phyloP scores from a whole-genome alignment of 2,888 invertebrate genomes.

The Leuctra nigra region DNA sequence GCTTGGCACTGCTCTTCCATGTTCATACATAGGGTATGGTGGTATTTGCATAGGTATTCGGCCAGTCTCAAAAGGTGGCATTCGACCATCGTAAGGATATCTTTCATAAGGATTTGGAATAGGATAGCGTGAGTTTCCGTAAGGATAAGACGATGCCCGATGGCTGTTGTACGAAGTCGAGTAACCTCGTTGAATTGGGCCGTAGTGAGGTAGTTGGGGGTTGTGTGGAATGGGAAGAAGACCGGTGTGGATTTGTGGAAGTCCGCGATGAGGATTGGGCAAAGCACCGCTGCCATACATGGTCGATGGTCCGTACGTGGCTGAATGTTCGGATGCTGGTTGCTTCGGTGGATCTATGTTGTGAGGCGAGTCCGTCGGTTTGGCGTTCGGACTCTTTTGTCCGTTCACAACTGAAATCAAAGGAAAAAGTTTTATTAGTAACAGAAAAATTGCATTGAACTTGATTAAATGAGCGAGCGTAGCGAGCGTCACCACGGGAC shows the following conservation, averaged over 20 bases:
- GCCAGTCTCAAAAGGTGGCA: slow-evolving; percentile 14
- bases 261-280: slow-evolving; percentile 14
- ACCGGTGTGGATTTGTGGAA: slow-evolving; percentile 20
- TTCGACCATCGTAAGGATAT: not conserved
- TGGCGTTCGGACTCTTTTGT: no score
- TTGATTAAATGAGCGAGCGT: no score
- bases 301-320: no score
- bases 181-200: not conserved
- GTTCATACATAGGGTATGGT: slow-evolving; percentile 8
- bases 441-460: no score
- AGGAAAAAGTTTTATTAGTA: no score
- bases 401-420: no score
- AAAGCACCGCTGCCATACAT: slow-evolving; percentile 22
- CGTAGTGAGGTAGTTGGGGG: slow-evolving; percentile 6
- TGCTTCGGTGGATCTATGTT: no score
- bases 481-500: no score
- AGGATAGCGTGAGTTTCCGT: not conserved
- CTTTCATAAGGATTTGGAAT: slow-evolving; percentile 8
- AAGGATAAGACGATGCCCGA: no score
- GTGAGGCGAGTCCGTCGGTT: no score
- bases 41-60: slow-evolving; percentile 9
- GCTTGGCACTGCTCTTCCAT: slow-evolving; percentile 11
- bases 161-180: slow-evolving; percentile 2
- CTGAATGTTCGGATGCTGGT: no score
- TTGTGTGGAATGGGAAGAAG: slow-evolving; percentile 16